phyloP scores from a whole-genome alignment of 2,888 invertebrate species.

The Pyralis farinalis region DNA sequence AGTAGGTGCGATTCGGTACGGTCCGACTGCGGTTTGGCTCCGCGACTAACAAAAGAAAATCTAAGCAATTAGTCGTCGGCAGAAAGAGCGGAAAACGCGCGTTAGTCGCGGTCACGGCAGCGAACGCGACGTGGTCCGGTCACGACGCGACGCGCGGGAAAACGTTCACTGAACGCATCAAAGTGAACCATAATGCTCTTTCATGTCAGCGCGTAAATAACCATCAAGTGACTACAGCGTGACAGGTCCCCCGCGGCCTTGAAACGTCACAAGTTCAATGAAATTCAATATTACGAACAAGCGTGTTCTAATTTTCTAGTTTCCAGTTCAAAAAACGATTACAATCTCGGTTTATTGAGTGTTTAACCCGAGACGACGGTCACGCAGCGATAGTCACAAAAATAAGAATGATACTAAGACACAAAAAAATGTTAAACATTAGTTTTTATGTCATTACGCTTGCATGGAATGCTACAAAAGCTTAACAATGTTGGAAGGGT shows the following conservation, averaged over 20 bases:
- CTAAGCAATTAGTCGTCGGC: constrained; percentile 81
- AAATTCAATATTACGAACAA: constrained; percentile 24
- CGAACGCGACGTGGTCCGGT: constrained; percentile 50
- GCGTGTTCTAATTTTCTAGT: constrained; percentile 21
- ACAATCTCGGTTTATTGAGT: constrained; percentile 42
- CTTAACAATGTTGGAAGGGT: constrained; percentile 59
- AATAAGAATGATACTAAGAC: constrained; percentile 35
- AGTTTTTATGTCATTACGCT: constrained; percentile 59
- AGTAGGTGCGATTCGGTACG: constrained; percentile 78
- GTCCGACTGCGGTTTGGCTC: constrained; percentile 67
- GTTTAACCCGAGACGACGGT: constrained; percentile 40
- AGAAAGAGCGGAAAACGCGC: constrained; percentile 80
- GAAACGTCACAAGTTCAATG: constrained; percentile 30
- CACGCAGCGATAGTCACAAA: constrained; percentile 32
- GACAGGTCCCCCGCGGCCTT: constrained; percentile 22
- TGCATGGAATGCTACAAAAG: constrained; percentile 48
- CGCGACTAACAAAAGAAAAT: constrained; percentile 81
- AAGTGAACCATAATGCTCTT: constrained; percentile 26
- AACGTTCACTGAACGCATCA: constrained; percentile 17
- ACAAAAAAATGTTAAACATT: constrained; percentile 47
- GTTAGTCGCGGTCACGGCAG: constrained; percentile 74
- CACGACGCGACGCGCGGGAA: constrained; percentile 44
- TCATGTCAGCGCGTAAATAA: background rate
- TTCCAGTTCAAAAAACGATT: constrained; percentile 30
- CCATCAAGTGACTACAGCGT: background rate